Evolutionary conservation across 2,888 invertebrate genomes (phyloP).

Genomic region (Seira sanloemensis): DNA sequence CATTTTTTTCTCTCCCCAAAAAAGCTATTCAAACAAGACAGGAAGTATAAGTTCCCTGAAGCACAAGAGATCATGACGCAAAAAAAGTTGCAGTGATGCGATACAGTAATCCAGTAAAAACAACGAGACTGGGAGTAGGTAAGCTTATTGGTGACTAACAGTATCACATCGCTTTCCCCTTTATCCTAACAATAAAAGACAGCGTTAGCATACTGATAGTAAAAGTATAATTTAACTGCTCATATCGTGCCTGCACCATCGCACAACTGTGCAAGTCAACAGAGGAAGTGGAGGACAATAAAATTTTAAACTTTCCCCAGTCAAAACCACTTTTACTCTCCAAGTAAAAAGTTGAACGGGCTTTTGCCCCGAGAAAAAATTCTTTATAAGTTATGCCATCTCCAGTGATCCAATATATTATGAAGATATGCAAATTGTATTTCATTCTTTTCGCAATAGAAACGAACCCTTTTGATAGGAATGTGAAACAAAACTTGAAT

Average conservation of each 20-base stretch:
- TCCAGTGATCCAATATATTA: neutral
- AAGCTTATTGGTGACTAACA: too few relatives aligned
- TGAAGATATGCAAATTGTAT: neutral
- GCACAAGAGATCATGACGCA: slow-evolving; percentile 19
- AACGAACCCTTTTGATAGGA: neutral
- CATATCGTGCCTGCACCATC: neutral
- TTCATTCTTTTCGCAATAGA: neutral
- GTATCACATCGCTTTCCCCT: too few relatives aligned
- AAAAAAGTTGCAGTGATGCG: neutral
- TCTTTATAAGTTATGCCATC: neutral
- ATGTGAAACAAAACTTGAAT: neutral
- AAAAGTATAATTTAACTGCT: neutral
- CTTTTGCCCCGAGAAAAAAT: too few relatives aligned
- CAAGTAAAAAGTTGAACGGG: neutral
- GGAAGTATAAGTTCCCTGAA: slow-evolving; percentile 10
- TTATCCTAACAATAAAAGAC: too few relatives aligned
- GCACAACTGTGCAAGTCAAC: neutral
- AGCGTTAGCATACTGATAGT: too few relatives aligned
- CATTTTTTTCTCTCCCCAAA: neutral
- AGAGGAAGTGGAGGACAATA: slow-evolving; percentile 27
- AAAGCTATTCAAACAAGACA: slow-evolving; percentile 30
- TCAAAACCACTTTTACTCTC: slow-evolving; percentile 13
- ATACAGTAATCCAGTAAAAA: neutral
- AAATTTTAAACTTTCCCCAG: slow-evolving; percentile 44
- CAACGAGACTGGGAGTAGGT: neutral